These are phyloP conservation scores for Parotia lawesii DNA, from an alignment of 2,113 vertebrate species.

Conservation along the genomic window DNA sequence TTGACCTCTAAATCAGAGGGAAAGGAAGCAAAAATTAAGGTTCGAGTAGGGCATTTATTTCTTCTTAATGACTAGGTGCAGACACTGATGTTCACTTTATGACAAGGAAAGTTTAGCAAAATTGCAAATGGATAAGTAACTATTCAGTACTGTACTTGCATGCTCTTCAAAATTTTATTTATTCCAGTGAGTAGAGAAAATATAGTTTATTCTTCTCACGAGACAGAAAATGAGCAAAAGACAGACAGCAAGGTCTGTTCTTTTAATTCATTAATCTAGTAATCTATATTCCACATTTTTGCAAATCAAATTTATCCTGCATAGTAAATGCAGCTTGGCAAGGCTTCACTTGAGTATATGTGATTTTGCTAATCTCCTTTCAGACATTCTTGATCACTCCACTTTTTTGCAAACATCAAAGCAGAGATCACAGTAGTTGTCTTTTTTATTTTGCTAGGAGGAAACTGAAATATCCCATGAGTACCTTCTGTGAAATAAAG, in stretches of 20 bases:
- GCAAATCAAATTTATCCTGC: conserved; percentile 22
- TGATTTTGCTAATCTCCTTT: conserved; percentile 17
- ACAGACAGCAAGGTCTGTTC: neutral
- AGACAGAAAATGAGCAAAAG: neutral
- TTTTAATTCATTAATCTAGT: conserved; percentile 1
- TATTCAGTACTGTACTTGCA: neutral
- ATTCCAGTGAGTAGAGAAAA: neutral
- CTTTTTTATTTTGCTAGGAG: neutral
- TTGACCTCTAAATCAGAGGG: neutral
- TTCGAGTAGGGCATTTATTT: neutral
- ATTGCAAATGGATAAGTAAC: neutral
- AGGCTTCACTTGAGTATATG: neutral
- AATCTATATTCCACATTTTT: conserved; percentile 34
- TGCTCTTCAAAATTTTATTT: conserved; percentile 7
- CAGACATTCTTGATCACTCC: neutral
- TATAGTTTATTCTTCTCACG: neutral
- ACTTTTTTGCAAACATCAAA: conserved; percentile 5
- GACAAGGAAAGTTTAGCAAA: neutral
- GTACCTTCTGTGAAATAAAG: neutral
- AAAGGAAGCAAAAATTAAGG: neutral
- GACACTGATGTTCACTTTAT: neutral
- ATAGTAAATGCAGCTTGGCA: conserved; percentile 11
- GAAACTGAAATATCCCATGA: neutral
- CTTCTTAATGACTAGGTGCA: neutral
- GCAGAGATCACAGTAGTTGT: neutral